Evolutionary conservation across 2,888 invertebrate species (phyloP).

Genomic region (Netelia fuscicornis): DNA sequence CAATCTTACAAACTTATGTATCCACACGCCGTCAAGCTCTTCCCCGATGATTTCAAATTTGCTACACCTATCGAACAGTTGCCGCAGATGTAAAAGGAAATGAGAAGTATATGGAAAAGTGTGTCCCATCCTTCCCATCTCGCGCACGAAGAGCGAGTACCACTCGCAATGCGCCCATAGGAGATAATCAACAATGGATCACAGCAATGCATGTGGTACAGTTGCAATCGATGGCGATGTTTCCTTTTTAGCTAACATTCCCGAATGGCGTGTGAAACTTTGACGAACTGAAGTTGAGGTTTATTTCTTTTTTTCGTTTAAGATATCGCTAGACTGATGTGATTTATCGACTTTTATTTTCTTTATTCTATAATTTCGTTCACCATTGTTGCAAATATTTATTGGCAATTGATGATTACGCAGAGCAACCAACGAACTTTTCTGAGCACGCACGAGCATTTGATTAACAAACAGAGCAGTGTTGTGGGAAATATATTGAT

Average conservation of each 20-base stretch:
- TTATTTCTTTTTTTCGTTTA: not conserved
- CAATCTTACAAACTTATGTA: constrained; percentile 99
- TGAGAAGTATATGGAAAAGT: constrained; percentile 20
- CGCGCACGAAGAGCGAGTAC: not conserved
- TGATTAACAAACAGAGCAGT: not conserved
- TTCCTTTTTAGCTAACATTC: constrained; percentile 59
- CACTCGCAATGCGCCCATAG: not conserved
- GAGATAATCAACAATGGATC: not conserved
- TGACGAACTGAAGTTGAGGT: constrained; percentile 19
- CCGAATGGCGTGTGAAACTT: constrained; percentile 44
- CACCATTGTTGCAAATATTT: not conserved
- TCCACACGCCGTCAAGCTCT: constrained; percentile 95
- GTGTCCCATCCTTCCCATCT: not conserved
- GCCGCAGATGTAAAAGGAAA: constrained; percentile 90
- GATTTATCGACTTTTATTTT: constrained; percentile 10
- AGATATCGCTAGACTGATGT: constrained; percentile 37
- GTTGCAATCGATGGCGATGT: constrained; percentile 21
- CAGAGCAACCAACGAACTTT: not conserved
- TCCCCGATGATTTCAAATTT: constrained; percentile 98
- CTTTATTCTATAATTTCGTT: constrained; percentile 10
- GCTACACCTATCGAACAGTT: constrained; percentile 97
- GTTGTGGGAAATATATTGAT: not conserved
- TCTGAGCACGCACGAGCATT: not conserved
- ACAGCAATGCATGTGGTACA: not conserved
- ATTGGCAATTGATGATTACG: constrained; percentile 5